Conservation (phyloP, 2,113 vertebrate genomes). For the Heterotis niloticus region DNA sequence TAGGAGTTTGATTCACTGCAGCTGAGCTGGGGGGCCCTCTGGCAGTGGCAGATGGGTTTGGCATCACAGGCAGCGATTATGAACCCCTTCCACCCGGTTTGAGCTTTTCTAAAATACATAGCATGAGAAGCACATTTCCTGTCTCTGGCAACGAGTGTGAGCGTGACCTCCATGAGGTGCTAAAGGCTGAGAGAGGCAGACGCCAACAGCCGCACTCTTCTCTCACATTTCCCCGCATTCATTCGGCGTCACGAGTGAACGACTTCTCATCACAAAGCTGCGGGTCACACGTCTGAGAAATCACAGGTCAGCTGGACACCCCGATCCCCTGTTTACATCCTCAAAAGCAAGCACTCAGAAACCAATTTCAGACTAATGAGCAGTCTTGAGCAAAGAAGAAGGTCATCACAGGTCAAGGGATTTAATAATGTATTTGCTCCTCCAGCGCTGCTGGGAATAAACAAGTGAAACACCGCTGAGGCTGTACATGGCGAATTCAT, state of each 20-base stretch:
- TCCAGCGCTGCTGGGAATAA: not conserved
- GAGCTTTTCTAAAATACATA: not conserved
- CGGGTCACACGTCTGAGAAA: not conserved
- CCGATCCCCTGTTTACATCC: not conserved
- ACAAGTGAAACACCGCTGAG: not conserved
- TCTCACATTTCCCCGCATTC: no score
- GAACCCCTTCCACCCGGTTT: not conserved
- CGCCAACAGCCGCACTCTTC: no score
- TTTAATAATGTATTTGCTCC: not conserved
- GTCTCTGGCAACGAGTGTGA: not conserved
- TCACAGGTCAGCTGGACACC: not conserved
- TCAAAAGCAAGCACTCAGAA: not conserved
- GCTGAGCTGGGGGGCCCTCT: conserved; percentile 5
- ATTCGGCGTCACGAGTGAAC: no score
- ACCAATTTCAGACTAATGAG: not conserved
- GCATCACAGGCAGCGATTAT: conserved; percentile 24
- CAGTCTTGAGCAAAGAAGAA: not conserved
- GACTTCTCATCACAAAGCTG: not conserved
- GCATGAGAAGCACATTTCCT: not conserved
- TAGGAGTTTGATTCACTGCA: conserved; percentile 21
- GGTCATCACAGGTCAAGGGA: not conserved
- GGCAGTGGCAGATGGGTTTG: conserved; percentile 44
- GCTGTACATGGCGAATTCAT: conserved; percentile 1
- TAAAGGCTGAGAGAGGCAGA: no score
- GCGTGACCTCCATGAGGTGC: not conserved